Conservation (phyloP, 1,140 invertebrate genomes). For the Lineus longissimus region DNA sequence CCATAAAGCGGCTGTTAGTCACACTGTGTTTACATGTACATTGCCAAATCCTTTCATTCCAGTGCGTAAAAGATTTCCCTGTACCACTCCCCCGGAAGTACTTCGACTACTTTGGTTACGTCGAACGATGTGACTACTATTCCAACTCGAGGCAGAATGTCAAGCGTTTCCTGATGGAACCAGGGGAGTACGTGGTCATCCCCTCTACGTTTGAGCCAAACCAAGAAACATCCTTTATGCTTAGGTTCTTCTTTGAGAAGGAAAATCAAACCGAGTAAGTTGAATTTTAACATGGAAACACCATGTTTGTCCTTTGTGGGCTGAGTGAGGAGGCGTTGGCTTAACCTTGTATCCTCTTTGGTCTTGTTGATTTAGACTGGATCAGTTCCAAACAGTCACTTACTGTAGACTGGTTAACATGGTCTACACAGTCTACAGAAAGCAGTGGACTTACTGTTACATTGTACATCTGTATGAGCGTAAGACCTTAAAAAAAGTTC, state of each 20-base stretch:
- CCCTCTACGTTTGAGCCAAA: slow-evolving; percentile 86
- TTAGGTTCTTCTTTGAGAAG: slow-evolving; percentile 92
- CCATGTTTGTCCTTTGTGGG: not conserved
- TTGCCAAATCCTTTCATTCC: too few species aligned
- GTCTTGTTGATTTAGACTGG: too few species aligned
- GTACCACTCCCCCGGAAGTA: slow-evolving; percentile 82
- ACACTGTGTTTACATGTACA: too few species aligned
- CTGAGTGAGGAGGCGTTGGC: too few species aligned
- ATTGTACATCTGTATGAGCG: too few species aligned
- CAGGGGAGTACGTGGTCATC: slow-evolving; percentile 75
- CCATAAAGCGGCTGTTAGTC: too few species aligned
- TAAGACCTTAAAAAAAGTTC: too few species aligned
- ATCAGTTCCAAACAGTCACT: too few species aligned
- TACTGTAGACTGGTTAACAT: too few species aligned
- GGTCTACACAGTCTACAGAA: too few species aligned
- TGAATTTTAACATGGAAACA: not conserved
- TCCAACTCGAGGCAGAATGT: slow-evolving; percentile 78
- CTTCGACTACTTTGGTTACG: slow-evolving; percentile 89
- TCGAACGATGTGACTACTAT: slow-evolving; percentile 84
- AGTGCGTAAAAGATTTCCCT: slow-evolving; percentile 42
- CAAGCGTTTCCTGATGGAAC: slow-evolving; percentile 70
- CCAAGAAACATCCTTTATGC: slow-evolving; percentile 90
- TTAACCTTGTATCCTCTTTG: too few species aligned
- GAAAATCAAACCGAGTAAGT: slow-evolving; percentile 41
- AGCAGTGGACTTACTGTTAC: too few species aligned